phyloP scores from a whole-genome alignment of 2,797 vertebrate species.

The Gobio occitaniae region DNA sequence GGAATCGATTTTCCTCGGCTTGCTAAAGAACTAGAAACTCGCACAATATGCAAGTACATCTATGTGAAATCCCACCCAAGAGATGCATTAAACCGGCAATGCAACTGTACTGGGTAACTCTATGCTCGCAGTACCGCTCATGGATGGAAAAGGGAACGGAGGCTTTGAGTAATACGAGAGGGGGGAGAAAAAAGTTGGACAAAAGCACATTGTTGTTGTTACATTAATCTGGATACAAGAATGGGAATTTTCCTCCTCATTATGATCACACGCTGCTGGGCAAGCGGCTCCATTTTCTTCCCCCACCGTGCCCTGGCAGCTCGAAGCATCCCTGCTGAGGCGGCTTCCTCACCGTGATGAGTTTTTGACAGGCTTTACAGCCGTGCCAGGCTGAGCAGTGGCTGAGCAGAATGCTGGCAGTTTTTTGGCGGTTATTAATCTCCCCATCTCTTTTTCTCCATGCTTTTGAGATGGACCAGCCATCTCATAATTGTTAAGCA shows the following conservation, averaged over 20 bases:
- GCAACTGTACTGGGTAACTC: slow-evolving; percentile 20
- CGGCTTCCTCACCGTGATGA: slow-evolving; percentile 82
- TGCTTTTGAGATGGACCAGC: slow-evolving; percentile 52
- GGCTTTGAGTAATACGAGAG: slow-evolving; percentile 49
- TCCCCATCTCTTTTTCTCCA: slow-evolving; percentile 50
- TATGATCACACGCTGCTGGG: slow-evolving; percentile 77
- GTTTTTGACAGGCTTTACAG: slow-evolving; percentile 85
- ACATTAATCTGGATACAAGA: slow-evolving; percentile 80
- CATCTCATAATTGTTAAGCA: slow-evolving; percentile 79
- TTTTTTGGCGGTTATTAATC: slow-evolving; percentile 78
- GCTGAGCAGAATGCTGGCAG: slow-evolving; percentile 81
- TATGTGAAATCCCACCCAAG: slow-evolving; percentile 52
- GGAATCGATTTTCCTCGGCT: slow-evolving; percentile 58
- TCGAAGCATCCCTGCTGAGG: slow-evolving; percentile 77
- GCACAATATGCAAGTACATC: slow-evolving; percentile 49
- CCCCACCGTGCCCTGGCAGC: slow-evolving; percentile 80
- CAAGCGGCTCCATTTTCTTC: slow-evolving; percentile 78
- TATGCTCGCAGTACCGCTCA: slow-evolving; percentile 41
- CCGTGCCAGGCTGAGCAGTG: slow-evolving; percentile 82
- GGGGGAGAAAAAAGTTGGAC: slow-evolving; percentile 60
- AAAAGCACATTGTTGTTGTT: slow-evolving; percentile 78
- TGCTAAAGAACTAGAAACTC: slow-evolving; percentile 35
- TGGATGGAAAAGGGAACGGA: slow-evolving; percentile 43
- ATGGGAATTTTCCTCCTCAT: slow-evolving; percentile 80
- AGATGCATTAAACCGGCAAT: slow-evolving; percentile 36